Evolutionary conservation across 2,113 vertebrate species (phyloP).

Genomic region (Scophthalmus maximus): DNA sequence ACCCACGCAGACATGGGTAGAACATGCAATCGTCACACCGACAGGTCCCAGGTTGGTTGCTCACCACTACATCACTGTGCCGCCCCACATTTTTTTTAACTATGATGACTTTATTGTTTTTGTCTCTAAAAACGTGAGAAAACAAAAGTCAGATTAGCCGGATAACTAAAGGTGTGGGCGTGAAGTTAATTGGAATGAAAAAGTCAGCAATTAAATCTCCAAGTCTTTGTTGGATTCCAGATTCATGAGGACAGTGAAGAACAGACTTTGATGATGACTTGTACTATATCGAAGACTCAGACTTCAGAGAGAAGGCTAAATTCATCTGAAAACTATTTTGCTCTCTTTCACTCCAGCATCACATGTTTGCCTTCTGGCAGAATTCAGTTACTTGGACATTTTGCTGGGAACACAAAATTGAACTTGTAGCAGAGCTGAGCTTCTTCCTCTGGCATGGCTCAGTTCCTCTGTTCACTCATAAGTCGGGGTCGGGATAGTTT

Average conservation of each 20-base stretch:
- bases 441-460: background rate
- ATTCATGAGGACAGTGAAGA: background rate
- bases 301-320: background rate
- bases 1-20: too few species aligned
- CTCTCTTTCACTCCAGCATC: background rate
- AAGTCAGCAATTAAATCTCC: background rate
- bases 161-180: too few species aligned
- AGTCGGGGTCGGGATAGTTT: background rate
- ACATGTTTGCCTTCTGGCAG: background rate
- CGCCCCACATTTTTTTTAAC: too few species aligned
- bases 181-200: too few species aligned
- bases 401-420: background rate
- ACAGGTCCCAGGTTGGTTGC: too few species aligned
- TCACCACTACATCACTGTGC: too few species aligned
- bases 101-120: background rate
- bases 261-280: background rate
- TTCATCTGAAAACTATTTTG: background rate
- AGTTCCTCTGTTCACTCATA: background rate
- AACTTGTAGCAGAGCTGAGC: background rate
- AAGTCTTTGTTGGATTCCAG: background rate
- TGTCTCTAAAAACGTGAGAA: background rate
- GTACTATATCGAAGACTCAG: too few species aligned
- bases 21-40: too few species aligned
- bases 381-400: background rate
- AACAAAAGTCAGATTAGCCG: background rate